Percentiles rank a stretch among this genome's conserved stretches.
phyloP scores from a whole-genome alignment of 2,888 invertebrate genomes.

The Harmothoe impar region DNA sequence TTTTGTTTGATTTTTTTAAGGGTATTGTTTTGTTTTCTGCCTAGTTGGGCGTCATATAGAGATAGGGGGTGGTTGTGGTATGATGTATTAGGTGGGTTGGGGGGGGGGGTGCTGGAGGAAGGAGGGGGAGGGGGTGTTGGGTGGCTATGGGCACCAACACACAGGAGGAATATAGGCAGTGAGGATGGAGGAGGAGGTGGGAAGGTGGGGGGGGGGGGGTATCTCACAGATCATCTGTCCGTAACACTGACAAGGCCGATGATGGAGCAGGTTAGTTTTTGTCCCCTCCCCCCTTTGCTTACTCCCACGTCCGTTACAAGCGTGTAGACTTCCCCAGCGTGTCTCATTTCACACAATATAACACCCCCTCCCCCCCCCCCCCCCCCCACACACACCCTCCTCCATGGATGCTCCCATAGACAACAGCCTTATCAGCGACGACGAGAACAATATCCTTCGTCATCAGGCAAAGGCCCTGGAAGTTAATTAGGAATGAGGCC shows the following conservation, averaged over 20 bases:
- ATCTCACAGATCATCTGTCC: slow-evolving; percentile 26
- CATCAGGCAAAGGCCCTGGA: neutral
- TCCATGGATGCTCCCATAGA: neutral
- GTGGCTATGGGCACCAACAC: neutral
- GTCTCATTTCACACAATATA: slow-evolving; percentile 19
- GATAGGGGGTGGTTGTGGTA: slow-evolving; percentile 9
- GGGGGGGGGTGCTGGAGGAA: too few relatives aligned
- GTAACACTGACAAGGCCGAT: slow-evolving; percentile 3
- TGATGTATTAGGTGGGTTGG: neutral
- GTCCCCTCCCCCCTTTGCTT: neutral
- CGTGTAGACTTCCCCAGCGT: neutral
- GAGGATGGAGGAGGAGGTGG: neutral
- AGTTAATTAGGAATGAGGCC: slow-evolving; percentile 15
- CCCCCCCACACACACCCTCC: neutral
- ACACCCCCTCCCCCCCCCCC: neutral
- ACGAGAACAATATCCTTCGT: neutral
- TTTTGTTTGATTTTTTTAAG: neutral
- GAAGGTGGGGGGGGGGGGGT: neutral
- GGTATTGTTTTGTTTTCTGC: neutral
- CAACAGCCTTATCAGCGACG: neutral
- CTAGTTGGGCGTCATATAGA: neutral
- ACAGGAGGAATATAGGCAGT: neutral
- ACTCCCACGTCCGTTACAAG: slow-evolving; percentile 19
- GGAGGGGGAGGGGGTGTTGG: neutral
- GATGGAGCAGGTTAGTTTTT: slow-evolving; percentile 25